Evolutionary conservation across 2,113 vertebrate genomes (phyloP).

Genomic region (Vimba vimba): DNA sequence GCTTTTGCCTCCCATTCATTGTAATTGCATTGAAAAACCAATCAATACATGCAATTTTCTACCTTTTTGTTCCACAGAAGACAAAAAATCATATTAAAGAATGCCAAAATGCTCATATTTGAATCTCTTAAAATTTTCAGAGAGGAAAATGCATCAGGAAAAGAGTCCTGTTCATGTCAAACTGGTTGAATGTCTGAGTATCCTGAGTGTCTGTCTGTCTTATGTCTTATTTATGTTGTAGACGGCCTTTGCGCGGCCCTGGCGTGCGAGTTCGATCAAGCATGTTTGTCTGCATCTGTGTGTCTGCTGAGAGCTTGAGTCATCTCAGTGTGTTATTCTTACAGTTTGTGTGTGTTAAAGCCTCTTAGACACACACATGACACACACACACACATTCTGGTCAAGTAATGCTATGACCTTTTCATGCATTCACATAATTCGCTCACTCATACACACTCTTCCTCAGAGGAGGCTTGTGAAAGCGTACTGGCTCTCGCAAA

Average conservation of each 20-base stretch:
- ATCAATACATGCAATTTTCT: background rate
- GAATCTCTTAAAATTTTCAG: background rate
- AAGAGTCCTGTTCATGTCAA: background rate
- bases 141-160: background rate
- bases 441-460: background rate
- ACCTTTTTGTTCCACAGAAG: background rate
- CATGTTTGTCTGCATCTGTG: conserved; percentile 36
- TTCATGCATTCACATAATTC: conserved; percentile 14
- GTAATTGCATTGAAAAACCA: background rate
- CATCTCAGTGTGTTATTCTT: conserved; percentile 46
- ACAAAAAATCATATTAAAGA: no score
- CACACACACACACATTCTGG: conserved; percentile 24
- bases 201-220: conserved; percentile 53
- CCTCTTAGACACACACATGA: conserved; percentile 18
- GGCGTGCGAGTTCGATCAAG: conserved; percentile 43
- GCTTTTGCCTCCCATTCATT: background rate
- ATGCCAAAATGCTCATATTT: background rate
- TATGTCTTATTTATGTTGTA: conserved; percentile 48
- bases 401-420: conserved; percentile 31
- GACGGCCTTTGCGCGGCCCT: background rate
- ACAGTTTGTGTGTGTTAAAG: background rate
- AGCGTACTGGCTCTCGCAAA: conserved; percentile 15
- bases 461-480: conserved; percentile 8
- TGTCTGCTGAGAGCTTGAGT: conserved; percentile 36
- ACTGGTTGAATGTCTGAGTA: background rate